Base-by-base conservation (phyloP, 2,888 invertebrate genomes). In the Troides oblongomaculatus region DNA sequence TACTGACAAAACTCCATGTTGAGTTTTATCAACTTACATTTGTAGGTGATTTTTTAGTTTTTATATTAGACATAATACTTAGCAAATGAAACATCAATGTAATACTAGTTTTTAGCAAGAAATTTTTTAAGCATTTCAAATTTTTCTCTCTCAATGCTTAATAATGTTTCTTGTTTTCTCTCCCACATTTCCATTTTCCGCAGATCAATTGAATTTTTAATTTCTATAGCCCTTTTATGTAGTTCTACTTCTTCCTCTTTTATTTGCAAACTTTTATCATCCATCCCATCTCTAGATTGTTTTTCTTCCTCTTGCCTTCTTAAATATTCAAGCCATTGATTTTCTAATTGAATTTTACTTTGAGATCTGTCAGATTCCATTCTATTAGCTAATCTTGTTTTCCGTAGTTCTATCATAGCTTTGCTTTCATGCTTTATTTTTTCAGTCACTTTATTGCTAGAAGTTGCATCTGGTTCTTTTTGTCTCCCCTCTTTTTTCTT, bases 301-400 rank as follows among this genome's bases (percentile, higher is more conserved):
- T 74, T 82, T 59, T 81, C 75, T 39, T 79, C 78, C 73, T 86
- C 85, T 75, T 84, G 79, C 59, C 76, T 77, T 58, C 75, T 78
- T 71, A 86, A 77, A 76, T 83, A 86, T 70, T 85, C 79, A 59
- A 86, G 72, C 86, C 85, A 86, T 69, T 85, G 86, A 69, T 77
- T 84, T 72, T 86, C 86, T 66, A 86, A 76, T 67, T 81, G 79
- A 67, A 85, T 78, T 78, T 85, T 86, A n/a, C 82, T 80, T 73
- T 84, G 84, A 25, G 75, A 78, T 72, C 79, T 79, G 62, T 84
- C 86, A 68, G 81, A 78, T 72, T 86, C 82, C 71, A 86, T 84
- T 76, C 84, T 79, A 59, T 80, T 84, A 17, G 85, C 83, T 60
- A 86, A 74, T 76, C 86, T 81, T 59, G 81, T 75, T 77, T 86